Evolutionary conservation across 2,797 vertebrate species (phyloP).

Genomic region (Dipus sagitta): DNA sequence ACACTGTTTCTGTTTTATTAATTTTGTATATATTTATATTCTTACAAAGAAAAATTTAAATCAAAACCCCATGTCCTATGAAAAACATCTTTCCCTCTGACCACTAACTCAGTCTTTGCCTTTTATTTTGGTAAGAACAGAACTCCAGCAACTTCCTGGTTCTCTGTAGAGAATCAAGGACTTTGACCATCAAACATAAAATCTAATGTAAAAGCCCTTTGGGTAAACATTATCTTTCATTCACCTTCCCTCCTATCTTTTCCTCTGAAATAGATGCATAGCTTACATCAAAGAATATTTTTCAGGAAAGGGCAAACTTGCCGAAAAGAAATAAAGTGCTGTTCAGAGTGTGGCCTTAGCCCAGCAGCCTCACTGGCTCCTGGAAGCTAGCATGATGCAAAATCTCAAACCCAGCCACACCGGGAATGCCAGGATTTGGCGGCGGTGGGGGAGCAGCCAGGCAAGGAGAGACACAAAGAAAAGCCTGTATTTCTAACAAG

Average conservation of each 20-base stretch:
- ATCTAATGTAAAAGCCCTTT: background rate
- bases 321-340: background rate
- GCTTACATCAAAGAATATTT: background rate
- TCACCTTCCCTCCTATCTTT: background rate
- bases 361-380: background rate
- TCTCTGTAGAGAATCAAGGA: background rate
- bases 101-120: too few relatives aligned
- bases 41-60: conserved; percentile 14
- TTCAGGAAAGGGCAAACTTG: background rate
- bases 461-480: too few relatives aligned
- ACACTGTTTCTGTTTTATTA: background rate
- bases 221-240: background rate
- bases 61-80: background rate
- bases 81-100: background rate
- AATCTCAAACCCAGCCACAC: background rate
- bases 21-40: background rate
- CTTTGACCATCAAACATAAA: background rate
- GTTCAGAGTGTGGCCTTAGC: background rate
- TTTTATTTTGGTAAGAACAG: background rate
- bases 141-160: background rate
- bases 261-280: background rate
- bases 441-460: too few relatives aligned
- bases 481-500: background rate
- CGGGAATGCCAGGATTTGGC: background rate
- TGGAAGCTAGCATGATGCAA: background rate